phyloP scores from a whole-genome alignment of 1,140 invertebrate species.

The Drosophila neocordata region DNA sequence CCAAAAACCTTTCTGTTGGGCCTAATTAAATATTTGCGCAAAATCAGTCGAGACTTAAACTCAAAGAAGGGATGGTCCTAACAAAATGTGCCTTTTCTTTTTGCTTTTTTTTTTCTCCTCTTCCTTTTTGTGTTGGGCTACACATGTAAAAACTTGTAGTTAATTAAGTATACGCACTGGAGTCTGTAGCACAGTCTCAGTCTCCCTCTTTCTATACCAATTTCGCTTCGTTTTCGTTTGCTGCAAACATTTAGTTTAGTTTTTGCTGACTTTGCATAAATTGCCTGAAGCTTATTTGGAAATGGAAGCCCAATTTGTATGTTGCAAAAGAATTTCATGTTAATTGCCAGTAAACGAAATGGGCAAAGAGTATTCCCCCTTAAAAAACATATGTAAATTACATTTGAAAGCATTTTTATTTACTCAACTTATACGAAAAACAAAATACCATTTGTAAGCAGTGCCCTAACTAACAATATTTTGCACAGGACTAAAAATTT shows the following conservation, averaged over 20 bases:
- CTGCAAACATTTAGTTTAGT: conserved; percentile 33
- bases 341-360: conserved; percentile 57
- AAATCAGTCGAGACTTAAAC: conserved; percentile 35
- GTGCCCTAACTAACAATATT: not conserved
- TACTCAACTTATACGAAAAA: not conserved
- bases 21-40: conserved; percentile 77
- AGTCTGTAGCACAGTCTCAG: conserved; percentile 13
- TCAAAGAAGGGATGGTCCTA: conserved; percentile 2
- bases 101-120: not conserved
- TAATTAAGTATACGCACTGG: conserved; percentile 75
- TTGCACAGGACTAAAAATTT: not conserved
- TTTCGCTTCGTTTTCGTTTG: conserved; percentile 40
- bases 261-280: conserved; percentile 76
- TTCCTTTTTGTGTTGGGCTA: conserved; percentile 23
- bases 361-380: conserved; percentile 46
- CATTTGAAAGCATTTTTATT: conserved; percentile 48
- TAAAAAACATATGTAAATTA: conserved; percentile 70
- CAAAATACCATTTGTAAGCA: not conserved
- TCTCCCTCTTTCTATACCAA: not conserved
- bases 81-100: conserved; percentile 24
- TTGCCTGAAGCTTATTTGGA: conserved; percentile 50
- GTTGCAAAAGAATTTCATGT: conserved; percentile 52
- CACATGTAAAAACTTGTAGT: conserved; percentile 59
- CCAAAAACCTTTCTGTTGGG: conserved; percentile 13
- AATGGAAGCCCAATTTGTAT: conserved; percentile 28